phyloP scores from a whole-genome alignment of 2,113 vertebrate genomes.

The Corythoichthys haematopterus region DNA sequence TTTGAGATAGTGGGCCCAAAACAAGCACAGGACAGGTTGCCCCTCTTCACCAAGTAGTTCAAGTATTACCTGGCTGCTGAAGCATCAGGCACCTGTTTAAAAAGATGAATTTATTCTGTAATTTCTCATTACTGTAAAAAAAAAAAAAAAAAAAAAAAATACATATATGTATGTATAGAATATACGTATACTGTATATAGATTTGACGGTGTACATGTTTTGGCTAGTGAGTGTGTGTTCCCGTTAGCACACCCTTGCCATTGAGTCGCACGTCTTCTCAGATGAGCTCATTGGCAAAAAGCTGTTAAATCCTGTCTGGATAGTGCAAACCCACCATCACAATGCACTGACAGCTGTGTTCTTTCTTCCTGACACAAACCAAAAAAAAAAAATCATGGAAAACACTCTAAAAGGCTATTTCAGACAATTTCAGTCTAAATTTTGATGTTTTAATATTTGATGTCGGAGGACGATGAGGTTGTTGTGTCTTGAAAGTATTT shows the following conservation, averaged over 20 bases:
- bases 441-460: background rate
- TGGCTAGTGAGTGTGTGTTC: background rate
- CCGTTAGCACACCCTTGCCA: background rate
- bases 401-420: background rate
- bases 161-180: background rate
- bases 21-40: no score
- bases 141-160: no score
- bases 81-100: no score
- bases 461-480: conserved; percentile 22
- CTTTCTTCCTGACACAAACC: background rate
- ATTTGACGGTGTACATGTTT: background rate
- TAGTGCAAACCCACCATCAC: conserved; percentile 3
- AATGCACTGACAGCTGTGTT: background rate
- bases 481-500: conserved; percentile 20
- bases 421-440: conserved; percentile 34
- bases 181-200: background rate
- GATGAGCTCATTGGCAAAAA: conserved; percentile 27
- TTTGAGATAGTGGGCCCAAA: no score
- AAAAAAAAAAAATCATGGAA: background rate
- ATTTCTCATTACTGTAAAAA: no score
- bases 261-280: conserved; percentile 37
- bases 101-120: no score
- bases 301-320: conserved; percentile 53
- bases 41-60: no score
- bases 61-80: no score